Evolutionary conservation across 2,113 vertebrate species (phyloP).

Genomic region (Passer montanus): DNA sequence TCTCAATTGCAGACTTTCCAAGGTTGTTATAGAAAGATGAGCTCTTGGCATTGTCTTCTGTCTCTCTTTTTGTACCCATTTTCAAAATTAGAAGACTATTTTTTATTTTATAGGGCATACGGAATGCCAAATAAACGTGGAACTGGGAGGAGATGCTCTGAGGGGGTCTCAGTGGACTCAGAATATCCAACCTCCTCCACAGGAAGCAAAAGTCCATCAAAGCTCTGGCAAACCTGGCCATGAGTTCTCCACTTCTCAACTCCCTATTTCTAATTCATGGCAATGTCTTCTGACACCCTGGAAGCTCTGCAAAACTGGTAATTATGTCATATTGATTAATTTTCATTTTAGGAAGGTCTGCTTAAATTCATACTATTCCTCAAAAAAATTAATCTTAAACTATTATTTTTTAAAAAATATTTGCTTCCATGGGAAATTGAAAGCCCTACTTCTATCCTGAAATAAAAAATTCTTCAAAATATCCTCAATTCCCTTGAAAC

Average conservation of each 20-base stretch:
- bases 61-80: not conserved
- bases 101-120: not conserved
- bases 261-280: not conserved
- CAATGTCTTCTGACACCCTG: not conserved
- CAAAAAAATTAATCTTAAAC: not conserved
- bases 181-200: not conserved
- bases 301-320: not conserved
- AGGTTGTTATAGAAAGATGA: not conserved
- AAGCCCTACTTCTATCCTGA: not conserved
- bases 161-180: not conserved
- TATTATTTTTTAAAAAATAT: fast-evolving
- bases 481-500: not conserved
- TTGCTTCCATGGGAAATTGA: not conserved
- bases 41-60: not conserved
- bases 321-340: not conserved
- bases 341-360: not conserved
- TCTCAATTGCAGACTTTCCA: not conserved
- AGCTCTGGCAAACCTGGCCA: not conserved
- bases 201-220: not conserved
- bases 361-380: not conserved
- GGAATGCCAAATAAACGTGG: not conserved
- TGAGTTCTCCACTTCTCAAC: not conserved
- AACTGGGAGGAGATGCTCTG: not conserved
- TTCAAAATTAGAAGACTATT: not conserved
- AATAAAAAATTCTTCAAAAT: not conserved